Evolutionary conservation across 2,888 invertebrate genomes (phyloP).

Genomic region (Argynnis bischoffii): DNA sequence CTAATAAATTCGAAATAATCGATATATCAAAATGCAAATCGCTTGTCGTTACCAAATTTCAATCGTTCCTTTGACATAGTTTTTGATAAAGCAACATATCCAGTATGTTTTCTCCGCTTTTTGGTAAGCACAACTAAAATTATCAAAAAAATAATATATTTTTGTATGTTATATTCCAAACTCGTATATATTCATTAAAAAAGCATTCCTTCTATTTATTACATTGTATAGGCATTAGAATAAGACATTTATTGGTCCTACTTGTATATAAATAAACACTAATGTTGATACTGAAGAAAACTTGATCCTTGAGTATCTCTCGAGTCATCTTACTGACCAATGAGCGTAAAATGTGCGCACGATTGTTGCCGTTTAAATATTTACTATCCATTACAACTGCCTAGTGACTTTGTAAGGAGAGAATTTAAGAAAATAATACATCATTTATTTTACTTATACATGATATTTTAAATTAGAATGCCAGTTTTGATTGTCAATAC

Average conservation of each 20-base stretch:
- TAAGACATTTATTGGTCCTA: slow-evolving; percentile 3
- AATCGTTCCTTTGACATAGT: too few species aligned
- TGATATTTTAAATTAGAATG: not conserved
- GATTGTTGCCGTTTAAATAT: slow-evolving; percentile 21
- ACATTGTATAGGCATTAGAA: not conserved
- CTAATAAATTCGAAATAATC: too few species aligned
- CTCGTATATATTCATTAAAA: not conserved
- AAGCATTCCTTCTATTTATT: not conserved
- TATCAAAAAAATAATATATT: too few species aligned
- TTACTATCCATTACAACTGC: slow-evolving; percentile 15
- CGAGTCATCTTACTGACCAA: slow-evolving; percentile 23
- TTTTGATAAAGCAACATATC: too few species aligned
- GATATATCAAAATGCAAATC: too few species aligned
- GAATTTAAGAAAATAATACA: not conserved
- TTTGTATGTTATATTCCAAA: too few species aligned
- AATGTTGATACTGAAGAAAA: slow-evolving; percentile 15
- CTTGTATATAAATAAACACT: slow-evolving; percentile 16
- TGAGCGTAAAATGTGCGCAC: slow-evolving; percentile 23
- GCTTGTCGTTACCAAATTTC: too few species aligned
- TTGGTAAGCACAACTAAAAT: too few species aligned
- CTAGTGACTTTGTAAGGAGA: slow-evolving; percentile 10
- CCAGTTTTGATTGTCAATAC: too few species aligned
- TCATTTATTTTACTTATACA: not conserved
- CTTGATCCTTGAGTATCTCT: slow-evolving; percentile 19
- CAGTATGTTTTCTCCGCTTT: too few species aligned